These are phyloP conservation scores for Idaea biselata DNA, from an alignment of 2,888 invertebrate genomes.

Conservation along the genomic window DNA sequence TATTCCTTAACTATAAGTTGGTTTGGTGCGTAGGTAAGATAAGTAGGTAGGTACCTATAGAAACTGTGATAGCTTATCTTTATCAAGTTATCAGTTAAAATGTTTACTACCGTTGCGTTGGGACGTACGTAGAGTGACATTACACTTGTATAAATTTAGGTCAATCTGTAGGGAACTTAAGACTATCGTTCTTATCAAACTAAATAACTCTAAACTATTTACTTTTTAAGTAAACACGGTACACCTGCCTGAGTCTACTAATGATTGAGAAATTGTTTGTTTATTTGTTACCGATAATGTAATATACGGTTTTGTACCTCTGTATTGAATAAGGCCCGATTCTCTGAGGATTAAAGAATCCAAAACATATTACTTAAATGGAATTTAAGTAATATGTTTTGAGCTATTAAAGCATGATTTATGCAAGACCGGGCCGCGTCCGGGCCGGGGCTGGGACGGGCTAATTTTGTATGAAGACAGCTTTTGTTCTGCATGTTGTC, in stretches of 20 bases:
- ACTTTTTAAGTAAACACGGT: conserved; percentile 35
- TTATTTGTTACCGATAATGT: background rate
- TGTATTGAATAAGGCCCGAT: too few species aligned
- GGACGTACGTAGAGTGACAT: conserved; percentile 46
- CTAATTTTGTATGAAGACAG: too few species aligned
- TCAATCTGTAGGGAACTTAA: conserved; percentile 52
- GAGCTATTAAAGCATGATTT: too few species aligned
- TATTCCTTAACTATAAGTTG: background rate
- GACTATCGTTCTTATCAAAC: conserved; percentile 43
- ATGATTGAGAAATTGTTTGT: conserved; percentile 14
- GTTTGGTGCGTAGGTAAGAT: background rate
- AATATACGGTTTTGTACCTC: too few species aligned
- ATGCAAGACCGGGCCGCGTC: too few species aligned
- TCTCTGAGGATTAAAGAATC: too few species aligned
- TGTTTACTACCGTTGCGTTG: conserved; percentile 46
- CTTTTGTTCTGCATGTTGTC: too few species aligned
- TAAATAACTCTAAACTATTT: conserved; percentile 38
- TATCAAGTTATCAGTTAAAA: conserved; percentile 53
- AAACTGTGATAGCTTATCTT: conserved; percentile 27
- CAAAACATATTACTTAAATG: too few species aligned
- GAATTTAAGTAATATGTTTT: too few species aligned
- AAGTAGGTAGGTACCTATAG: conserved; percentile 34
- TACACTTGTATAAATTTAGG: conserved; percentile 62
- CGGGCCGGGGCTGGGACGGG: too few species aligned
- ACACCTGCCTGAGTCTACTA: conserved; percentile 30